Percentiles rank a stretch among this genome's conserved stretches.
phyloP scores from a whole-genome alignment of 2,888 invertebrate species.

The Chymomyza fuscimana region DNA sequence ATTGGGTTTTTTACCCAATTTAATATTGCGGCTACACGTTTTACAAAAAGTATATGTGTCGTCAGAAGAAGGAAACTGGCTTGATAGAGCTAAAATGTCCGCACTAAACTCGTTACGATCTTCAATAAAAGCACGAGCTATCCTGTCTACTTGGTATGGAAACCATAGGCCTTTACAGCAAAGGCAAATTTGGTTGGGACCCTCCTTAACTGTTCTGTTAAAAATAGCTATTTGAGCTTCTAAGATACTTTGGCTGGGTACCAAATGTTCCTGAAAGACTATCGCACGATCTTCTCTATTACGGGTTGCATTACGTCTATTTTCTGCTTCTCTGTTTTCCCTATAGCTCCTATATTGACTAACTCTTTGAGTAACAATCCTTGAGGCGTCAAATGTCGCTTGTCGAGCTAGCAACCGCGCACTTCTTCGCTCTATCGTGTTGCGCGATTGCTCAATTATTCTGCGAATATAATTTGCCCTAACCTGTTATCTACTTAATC shows the following conservation, averaged over 20 bases:
- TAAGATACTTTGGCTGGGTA: background rate
- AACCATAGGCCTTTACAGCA: constrained; percentile 5
- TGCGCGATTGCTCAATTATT: too few relatives aligned
- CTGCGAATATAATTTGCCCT: background rate
- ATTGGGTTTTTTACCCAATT: constrained; percentile 4
- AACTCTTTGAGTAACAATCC: too few relatives aligned
- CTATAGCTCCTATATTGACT: too few relatives aligned
- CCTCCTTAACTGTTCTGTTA: background rate
- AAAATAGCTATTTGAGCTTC: background rate
- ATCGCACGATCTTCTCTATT: background rate
- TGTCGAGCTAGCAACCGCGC: too few relatives aligned
- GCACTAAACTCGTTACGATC: too few relatives aligned
- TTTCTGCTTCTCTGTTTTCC: background rate
- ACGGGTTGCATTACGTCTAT: background rate
- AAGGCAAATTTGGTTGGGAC: background rate
- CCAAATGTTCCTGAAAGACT: background rate
- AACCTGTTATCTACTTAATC: background rate
- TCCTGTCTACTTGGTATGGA: constrained; percentile 1
- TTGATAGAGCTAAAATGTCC: background rate
- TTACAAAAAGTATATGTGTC: background rate
- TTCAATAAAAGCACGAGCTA: background rate
- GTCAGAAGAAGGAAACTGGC: background rate
- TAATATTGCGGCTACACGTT: background rate
- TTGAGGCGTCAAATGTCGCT: too few relatives aligned
- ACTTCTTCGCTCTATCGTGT: too few relatives aligned